Conservation (phyloP, 2,797 vertebrate species). For the Pogoniulus pusillus region DNA sequence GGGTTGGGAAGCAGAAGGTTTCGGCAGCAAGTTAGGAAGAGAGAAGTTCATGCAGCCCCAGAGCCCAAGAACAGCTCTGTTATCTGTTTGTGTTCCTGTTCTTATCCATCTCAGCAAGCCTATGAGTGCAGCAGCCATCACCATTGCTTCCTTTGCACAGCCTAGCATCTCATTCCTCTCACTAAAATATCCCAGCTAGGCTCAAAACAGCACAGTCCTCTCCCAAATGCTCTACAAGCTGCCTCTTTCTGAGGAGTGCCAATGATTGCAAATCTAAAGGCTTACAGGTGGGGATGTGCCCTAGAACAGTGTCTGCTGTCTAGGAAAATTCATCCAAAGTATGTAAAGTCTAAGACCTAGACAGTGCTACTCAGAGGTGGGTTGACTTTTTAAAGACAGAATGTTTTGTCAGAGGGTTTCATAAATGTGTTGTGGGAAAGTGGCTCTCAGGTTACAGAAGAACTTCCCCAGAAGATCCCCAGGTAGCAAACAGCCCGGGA, state of each 20-base stretch:
- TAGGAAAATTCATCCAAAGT: not conserved
- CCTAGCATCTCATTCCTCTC: too few species aligned
- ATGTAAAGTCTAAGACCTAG: not conserved
- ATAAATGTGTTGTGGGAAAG: not conserved
- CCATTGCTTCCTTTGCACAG: too few species aligned
- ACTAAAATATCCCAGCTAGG: too few species aligned
- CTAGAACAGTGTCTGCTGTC: not conserved
- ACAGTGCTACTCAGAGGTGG: not conserved
- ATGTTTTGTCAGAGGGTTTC: not conserved
- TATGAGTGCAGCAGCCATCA: too few species aligned
- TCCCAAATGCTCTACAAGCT: not conserved
- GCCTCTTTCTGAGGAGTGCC: not conserved
- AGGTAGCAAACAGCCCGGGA: not conserved
- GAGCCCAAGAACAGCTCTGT: too few species aligned
- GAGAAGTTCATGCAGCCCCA: too few species aligned
- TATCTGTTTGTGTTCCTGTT: too few species aligned
- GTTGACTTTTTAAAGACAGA: not conserved
- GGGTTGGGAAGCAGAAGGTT: too few species aligned
- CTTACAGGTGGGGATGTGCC: not conserved
- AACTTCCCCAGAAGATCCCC: not conserved
- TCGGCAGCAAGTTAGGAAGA: too few species aligned
- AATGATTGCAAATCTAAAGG: not conserved
- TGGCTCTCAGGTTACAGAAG: not conserved
- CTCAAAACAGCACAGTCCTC: too few species aligned
- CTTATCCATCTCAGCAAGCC: too few species aligned